phyloP scores from a whole-genome alignment of 2,888 invertebrate species.

The Caenorhabditis sp. region DNA sequence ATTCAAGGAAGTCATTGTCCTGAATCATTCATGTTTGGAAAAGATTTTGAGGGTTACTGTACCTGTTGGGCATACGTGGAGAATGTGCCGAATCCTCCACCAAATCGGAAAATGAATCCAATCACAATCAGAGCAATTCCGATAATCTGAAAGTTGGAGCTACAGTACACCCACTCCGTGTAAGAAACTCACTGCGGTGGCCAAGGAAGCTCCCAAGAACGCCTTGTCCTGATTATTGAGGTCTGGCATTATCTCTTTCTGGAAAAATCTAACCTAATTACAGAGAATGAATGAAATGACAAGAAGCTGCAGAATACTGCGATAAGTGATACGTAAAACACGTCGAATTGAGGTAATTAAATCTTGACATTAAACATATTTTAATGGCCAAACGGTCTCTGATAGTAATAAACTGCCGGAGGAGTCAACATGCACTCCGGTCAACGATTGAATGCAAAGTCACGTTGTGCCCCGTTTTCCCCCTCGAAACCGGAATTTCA shows the following conservation, averaged over 20 bases:
- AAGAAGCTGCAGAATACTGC: constrained; percentile 35
- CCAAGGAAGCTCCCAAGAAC: constrained; percentile 59
- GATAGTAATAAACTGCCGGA: constrained; percentile 26
- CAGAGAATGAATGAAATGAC: constrained; percentile 35
- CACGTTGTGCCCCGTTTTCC: constrained; percentile 10
- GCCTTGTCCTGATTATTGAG: constrained; percentile 66
- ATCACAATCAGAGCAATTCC: constrained; percentile 68
- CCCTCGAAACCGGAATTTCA: constrained; percentile 31
- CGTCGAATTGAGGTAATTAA: constrained; percentile 51
- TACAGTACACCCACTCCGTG: not conserved
- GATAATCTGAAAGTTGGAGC: constrained; percentile 44
- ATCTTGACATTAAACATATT: constrained; percentile 56
- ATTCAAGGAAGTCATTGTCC: constrained; percentile 72
- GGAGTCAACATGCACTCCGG: constrained; percentile 37
- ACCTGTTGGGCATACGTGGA: constrained; percentile 66
- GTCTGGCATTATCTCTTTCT: constrained; percentile 10
- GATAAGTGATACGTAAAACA: constrained; percentile 41
- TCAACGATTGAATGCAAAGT: constrained; percentile 37
- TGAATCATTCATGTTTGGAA: constrained; percentile 13
- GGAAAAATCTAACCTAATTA: constrained; percentile 14
- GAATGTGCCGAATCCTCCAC: constrained; percentile 68
- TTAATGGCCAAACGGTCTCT: constrained; percentile 46
- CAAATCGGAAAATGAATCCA: constrained; percentile 72
- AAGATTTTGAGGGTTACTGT: not conserved
- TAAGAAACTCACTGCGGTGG: constrained; percentile 56